These are phyloP conservation scores for Zaprionus ghesquierei DNA, from an alignment of 1,140 invertebrate genomes.

Conservation along the genomic window DNA sequence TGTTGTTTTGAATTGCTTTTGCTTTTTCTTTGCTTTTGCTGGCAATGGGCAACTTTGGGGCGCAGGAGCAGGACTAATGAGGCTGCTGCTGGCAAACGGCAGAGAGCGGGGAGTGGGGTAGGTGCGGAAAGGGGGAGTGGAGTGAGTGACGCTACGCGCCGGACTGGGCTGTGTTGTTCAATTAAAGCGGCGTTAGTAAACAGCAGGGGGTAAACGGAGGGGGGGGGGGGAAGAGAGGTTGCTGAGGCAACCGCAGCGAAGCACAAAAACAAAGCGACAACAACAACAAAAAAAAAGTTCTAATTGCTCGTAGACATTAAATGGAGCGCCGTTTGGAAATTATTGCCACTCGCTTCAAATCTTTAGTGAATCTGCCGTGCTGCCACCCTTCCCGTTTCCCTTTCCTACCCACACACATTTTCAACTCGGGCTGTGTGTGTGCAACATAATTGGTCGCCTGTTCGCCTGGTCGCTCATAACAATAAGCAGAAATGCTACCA, in stretches of 20 bases:
- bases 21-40: constrained; percentile 12
- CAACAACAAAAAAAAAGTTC: constrained; percentile 44
- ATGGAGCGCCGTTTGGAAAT: constrained; percentile 66
- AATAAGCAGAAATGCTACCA: constrained; percentile 67
- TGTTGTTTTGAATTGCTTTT: constrained; percentile 57
- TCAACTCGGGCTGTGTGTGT: constrained; percentile 3
- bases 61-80: constrained; percentile 53
- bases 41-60: constrained; percentile 41
- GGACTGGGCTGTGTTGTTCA: constrained; percentile 34
- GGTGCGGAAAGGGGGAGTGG: neutral
- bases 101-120: neutral
- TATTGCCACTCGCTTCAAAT: constrained; percentile 51
- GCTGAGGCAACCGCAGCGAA: neutral
- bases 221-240: neutral
- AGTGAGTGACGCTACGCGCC: neutral
- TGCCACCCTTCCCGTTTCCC: neutral
- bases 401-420: neutral
- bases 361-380: constrained; percentile 17
- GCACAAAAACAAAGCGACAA: neutral
- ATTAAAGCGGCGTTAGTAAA: constrained; percentile 59
- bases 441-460: constrained; percentile 63
- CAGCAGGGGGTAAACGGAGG: neutral
- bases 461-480: constrained; percentile 53
- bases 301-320: constrained; percentile 74
- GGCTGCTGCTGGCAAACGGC: constrained; percentile 41